Evolutionary conservation across 92 coral and sea anemone genomes (phyloP).

Genomic region (Chrysogorgia sp.): DNA sequence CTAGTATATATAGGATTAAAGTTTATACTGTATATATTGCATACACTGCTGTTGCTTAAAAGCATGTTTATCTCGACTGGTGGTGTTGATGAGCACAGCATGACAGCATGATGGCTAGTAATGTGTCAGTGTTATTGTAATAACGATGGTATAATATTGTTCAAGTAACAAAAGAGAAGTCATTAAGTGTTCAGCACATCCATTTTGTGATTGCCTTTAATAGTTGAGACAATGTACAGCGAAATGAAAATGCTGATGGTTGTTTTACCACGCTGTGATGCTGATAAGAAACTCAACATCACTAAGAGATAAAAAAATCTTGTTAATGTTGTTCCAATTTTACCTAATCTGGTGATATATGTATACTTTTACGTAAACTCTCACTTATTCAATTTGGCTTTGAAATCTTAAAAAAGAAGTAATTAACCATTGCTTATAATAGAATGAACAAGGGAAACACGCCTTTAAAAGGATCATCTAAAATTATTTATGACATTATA

Average conservation of each 20-base stretch:
- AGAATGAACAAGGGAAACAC: no score
- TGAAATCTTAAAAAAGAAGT: no score
- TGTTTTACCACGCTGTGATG: neutral
- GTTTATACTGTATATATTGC: no score
- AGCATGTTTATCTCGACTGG: conserved; percentile 2
- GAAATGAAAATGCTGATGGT: neutral
- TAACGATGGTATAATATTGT: neutral
- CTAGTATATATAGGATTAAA: no score
- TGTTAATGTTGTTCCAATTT: no score
- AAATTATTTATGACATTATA: no score
- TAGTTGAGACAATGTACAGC: neutral
- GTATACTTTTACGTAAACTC: no score
- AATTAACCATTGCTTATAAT: no score
- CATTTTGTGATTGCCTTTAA: neutral
- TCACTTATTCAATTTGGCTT: no score
- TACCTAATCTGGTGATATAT: no score
- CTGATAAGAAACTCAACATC: neutral
- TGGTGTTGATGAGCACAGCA: neutral
- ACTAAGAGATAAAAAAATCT: neutral
- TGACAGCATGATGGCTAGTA: neutral
- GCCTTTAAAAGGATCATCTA: no score
- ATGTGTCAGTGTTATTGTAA: neutral
- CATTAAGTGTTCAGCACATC: neutral
- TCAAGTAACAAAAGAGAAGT: neutral
- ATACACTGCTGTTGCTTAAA: no score